A percentile compares a stretch with the other conserved stretches of the same genome.
phyloP scores from a whole-genome alignment of 2,888 invertebrate genomes.

The Pterostichus madidus region DNA sequence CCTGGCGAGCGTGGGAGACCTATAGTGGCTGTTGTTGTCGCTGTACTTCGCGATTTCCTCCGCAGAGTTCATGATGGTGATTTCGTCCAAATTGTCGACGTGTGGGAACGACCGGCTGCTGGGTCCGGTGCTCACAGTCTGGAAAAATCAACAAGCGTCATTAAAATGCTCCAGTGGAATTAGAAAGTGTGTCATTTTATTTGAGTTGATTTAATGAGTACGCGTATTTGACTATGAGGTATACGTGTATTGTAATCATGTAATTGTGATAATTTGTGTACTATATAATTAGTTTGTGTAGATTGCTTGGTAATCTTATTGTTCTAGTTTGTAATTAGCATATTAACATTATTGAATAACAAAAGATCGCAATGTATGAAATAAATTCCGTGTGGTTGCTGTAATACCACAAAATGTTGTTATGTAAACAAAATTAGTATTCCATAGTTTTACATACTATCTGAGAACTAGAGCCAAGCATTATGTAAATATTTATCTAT shows the following conservation, averaged over 20 bases:
- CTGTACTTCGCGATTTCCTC: constrained; percentile 72
- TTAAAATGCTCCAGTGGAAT: neutral
- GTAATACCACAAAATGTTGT: too few relatives aligned
- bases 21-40: constrained; percentile 68
- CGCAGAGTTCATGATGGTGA: constrained; percentile 74
- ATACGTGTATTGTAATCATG: constrained; percentile 18
- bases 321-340: constrained; percentile 30
- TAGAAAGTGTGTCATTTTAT: constrained; percentile 60
- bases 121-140: constrained; percentile 77
- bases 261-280: constrained; percentile 35
- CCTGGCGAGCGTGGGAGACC: constrained; percentile 73
- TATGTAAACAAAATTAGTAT: too few relatives aligned
- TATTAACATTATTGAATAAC: constrained; percentile 21
- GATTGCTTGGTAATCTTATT: constrained; percentile 25
- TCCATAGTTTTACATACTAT: too few relatives aligned
- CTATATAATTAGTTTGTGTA: neutral
- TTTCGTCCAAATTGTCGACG: constrained; percentile 72
- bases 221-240: constrained; percentile 32
- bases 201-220: constrained; percentile 55
- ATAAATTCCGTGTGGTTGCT: neutral
- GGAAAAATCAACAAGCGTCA: constrained; percentile 72
- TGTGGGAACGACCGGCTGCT: constrained; percentile 75
- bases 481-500: neutral
- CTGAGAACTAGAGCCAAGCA: neutral
- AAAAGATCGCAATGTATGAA: neutral